These are phyloP conservation scores for Tupaia chinensis DNA, from an alignment of 2,113 vertebrate species.

Conservation along the genomic window DNA sequence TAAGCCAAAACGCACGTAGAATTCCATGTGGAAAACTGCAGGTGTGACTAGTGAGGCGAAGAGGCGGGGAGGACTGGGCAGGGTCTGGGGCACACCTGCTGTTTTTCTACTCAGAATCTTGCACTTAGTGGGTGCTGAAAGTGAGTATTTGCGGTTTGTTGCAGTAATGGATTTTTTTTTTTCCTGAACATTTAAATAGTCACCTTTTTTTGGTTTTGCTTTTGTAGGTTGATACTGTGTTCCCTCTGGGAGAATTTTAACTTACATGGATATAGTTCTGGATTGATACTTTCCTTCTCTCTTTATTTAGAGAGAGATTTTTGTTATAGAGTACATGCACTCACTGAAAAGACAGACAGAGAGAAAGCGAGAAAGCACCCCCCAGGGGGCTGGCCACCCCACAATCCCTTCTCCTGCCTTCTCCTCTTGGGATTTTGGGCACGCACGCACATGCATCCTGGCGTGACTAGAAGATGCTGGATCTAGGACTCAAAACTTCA, in stretches of 20 bases:
- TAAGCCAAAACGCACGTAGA: neutral
- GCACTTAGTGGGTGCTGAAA: neutral
- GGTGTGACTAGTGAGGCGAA: neutral
- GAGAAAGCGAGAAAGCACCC: too few species aligned
- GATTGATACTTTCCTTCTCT: neutral
- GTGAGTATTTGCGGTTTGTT: constrained; percentile 38
- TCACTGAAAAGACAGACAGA: too few species aligned
- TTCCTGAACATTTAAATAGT: neutral
- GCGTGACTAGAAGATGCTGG: too few species aligned
- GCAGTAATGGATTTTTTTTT: constrained; percentile 24
- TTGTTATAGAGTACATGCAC: too few species aligned
- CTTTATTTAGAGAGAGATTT: neutral
- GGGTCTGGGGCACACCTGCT: neutral
- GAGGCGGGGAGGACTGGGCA: neutral
- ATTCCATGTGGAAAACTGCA: neutral
- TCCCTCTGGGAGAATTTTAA: constrained; percentile 27
- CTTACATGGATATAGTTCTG: neutral
- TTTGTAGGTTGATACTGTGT: neutral
- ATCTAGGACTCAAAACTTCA: too few species aligned
- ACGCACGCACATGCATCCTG: too few species aligned
- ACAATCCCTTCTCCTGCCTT: too few species aligned
- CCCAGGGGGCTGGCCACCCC: too few species aligned
- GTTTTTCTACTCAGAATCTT: neutral
- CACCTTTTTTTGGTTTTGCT: constrained; percentile 37
- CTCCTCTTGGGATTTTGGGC: too few species aligned